A percentile compares a stretch with the other conserved stretches of the same genome.
Evolutionary conservation across 2,797 vertebrate genomes (phyloP).

Genomic region (Eulemur albifrons): DNA sequence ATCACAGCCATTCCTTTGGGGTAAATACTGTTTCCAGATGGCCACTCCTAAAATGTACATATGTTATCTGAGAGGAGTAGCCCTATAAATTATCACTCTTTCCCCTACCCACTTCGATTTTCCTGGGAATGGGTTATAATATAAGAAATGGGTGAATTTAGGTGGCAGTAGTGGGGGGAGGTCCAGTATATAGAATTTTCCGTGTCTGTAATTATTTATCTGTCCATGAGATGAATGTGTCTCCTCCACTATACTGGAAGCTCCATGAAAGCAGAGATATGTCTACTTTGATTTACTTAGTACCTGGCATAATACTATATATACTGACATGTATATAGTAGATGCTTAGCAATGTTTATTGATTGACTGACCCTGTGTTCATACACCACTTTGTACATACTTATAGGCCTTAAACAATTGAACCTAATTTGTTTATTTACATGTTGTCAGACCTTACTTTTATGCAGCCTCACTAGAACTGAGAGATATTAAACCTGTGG

Average conservation of each 20-base stretch:
- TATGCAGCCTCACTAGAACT: background rate
- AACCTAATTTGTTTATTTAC: conserved; percentile 1
- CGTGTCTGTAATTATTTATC: conserved; percentile 16
- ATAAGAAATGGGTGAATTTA: conserved; percentile 8
- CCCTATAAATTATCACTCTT: conserved; percentile 24
- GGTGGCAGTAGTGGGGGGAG: background rate
- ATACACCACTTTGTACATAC: background rate
- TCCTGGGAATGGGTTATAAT: background rate
- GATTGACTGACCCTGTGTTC: background rate
- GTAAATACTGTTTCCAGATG: conserved; percentile 54
- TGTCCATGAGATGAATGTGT: background rate
- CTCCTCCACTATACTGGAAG: background rate
- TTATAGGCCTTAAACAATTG: background rate
- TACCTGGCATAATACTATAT: background rate
- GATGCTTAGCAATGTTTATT: background rate
- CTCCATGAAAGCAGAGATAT: background rate
- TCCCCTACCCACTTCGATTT: background rate
- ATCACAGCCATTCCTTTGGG: conserved; percentile 18
- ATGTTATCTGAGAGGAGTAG: conserved; percentile 24
- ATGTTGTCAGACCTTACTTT: background rate
- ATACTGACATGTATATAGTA: background rate
- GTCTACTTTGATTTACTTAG: background rate
- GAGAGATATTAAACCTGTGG: background rate
- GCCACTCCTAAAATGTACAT: conserved; percentile 53
- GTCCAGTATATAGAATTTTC: background rate